phyloP scores from a whole-genome alignment of 64 coral and sea anemone genomes.

The Porites lutea region DNA sequence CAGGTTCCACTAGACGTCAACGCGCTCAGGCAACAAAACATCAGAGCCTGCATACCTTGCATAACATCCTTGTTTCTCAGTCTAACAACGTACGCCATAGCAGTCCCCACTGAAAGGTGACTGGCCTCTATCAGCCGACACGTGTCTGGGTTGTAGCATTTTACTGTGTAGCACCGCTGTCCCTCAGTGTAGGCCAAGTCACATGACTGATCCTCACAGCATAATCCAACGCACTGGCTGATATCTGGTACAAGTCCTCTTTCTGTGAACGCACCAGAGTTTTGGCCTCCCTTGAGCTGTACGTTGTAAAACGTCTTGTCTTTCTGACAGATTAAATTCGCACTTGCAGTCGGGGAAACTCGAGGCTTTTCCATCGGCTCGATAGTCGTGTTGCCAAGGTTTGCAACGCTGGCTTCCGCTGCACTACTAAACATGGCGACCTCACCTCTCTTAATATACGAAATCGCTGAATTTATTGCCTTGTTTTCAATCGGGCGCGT shows the following conservation, averaged over 20 bases:
- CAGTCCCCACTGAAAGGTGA: slow-evolving; percentile 75
- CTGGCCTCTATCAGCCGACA: slow-evolving; percentile 76
- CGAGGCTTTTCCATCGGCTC: neutral
- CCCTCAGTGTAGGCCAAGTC: slow-evolving; percentile 86
- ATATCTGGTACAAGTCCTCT: slow-evolving; percentile 69
- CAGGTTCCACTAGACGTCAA: too few relatives aligned
- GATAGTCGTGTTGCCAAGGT: neutral
- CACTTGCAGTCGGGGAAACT: neutral
- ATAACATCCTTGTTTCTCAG: slow-evolving; percentile 42
- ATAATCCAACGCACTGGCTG: slow-evolving; percentile 70
- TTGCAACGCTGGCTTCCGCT: slow-evolving; percentile 53
- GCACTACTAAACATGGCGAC: slow-evolving; percentile 65
- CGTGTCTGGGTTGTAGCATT: slow-evolving; percentile 70
- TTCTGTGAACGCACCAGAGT: slow-evolving; percentile 75
- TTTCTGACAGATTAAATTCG: slow-evolving; percentile 48
- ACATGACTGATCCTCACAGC: slow-evolving; percentile 87
- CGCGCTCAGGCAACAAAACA: neutral
- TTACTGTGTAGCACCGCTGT: slow-evolving; percentile 87
- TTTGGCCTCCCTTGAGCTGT: slow-evolving; percentile 75
- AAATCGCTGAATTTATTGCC: slow-evolving; percentile 65
- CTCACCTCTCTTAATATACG: slow-evolving; percentile 75
- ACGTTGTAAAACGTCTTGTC: slow-evolving; percentile 77
- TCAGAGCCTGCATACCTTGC: slow-evolving; percentile 16
- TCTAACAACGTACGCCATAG: slow-evolving; percentile 72
- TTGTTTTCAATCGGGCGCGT: slow-evolving; percentile 65